These are phyloP conservation scores for Microcebus murinus DNA, from an alignment of 2,113 vertebrate species.

Conservation along the genomic window DNA sequence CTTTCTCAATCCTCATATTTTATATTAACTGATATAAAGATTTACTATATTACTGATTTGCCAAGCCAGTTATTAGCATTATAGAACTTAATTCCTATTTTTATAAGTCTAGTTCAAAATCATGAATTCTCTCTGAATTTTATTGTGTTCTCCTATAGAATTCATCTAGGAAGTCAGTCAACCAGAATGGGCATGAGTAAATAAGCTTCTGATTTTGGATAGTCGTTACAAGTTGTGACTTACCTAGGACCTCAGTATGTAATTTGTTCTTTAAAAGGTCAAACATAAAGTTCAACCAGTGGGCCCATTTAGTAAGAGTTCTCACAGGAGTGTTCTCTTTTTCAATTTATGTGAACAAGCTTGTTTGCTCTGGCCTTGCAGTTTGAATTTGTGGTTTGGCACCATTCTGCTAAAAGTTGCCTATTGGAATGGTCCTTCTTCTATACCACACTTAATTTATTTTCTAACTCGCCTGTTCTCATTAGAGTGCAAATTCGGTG, in stretches of 20 bases:
- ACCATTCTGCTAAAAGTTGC: not conserved
- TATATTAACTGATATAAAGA: not conserved
- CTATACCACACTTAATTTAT: not conserved
- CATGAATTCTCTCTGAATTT: slow-evolving; percentile 27
- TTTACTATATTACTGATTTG: not conserved
- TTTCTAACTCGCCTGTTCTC: not conserved
- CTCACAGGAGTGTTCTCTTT: not conserved
- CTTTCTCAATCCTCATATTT: not conserved
- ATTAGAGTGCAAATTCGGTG: not conserved
- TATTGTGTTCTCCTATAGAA: not conserved
- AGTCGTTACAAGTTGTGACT: not conserved
- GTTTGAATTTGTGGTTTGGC: not conserved
- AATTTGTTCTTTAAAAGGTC: slow-evolving; percentile 15
- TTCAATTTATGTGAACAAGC: not conserved
- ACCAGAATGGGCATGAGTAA: not conserved
- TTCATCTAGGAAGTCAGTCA: not conserved
- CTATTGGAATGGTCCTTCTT: not conserved
- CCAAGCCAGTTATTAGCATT: not conserved
- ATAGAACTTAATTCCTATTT: not conserved
- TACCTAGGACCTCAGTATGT: not conserved
- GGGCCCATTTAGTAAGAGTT: not conserved
- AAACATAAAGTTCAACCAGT: not conserved
- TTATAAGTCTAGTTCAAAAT: not conserved
- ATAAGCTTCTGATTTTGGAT: not conserved
- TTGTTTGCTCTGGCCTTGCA: not conserved